Percentiles rank a stretch among this genome's conserved stretches.
phyloP scores from a whole-genome alignment of 2,888 invertebrate species.

The Athetis lepigone region DNA sequence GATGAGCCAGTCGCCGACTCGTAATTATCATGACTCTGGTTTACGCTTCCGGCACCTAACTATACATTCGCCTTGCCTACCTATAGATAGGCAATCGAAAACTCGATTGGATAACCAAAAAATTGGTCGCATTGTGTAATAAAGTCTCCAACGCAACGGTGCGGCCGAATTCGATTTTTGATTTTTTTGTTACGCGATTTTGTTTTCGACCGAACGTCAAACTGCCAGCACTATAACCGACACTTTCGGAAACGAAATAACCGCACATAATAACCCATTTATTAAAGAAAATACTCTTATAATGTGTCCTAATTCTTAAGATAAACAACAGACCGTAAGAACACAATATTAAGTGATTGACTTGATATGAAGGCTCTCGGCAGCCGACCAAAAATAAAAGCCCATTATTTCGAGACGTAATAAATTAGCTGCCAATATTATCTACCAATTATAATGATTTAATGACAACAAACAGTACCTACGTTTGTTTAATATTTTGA shows the following conservation, averaged over 20 bases:
- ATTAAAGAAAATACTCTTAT: slow-evolving; percentile 8
- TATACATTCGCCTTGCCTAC: slow-evolving; percentile 30
- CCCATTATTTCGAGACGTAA: slow-evolving; percentile 40
- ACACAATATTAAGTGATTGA: slow-evolving; percentile 43
- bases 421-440: slow-evolving; percentile 50
- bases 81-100: slow-evolving; percentile 36
- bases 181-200: slow-evolving; percentile 29
- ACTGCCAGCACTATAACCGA: slow-evolving; percentile 8
- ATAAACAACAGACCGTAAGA: slow-evolving; percentile 29
- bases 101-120: slow-evolving; percentile 46
- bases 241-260: slow-evolving; percentile 9
- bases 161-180: slow-evolving; percentile 40
- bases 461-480: slow-evolving; percentile 63
- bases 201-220: slow-evolving; percentile 33
- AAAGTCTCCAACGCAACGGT: slow-evolving; percentile 22
- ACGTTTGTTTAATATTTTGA: slow-evolving; percentile 69
- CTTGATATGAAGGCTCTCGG: slow-evolving; percentile 35
- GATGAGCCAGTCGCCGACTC: slow-evolving; percentile 83
- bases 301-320: slow-evolving; percentile 32
- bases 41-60: slow-evolving; percentile 59
- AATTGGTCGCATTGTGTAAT: slow-evolving; percentile 41
- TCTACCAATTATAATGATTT: slow-evolving; percentile 58
- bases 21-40: slow-evolving; percentile 84
- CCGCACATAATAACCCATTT: not conserved
- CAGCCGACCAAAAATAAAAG: slow-evolving; percentile 35